Evolutionary conservation across 1,140 invertebrate species (phyloP), one percentile per base, ranked within the genome.

Genomic region (Trinorchestia longiramus): DNA sequence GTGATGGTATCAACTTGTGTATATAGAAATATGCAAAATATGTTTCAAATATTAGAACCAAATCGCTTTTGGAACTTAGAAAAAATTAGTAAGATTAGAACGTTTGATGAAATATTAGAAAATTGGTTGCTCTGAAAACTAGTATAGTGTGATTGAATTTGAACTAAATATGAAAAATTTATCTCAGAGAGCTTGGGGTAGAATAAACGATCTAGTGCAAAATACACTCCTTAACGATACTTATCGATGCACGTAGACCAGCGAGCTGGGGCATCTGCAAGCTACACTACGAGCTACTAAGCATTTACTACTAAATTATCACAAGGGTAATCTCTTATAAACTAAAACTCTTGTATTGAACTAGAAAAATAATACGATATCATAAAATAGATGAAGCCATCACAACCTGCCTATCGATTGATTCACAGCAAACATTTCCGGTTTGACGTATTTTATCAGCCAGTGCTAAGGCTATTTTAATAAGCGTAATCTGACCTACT

Each of bases 361-460:
- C 88, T 91, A 91, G 36, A 91, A 91, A 91, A 91, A 91, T 91
- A 91, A 91, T 91, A 28, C 41, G 88, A 42, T 43, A 43, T 42
- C 41, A 91, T 43, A 43, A 91, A 91, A 91, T 91, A 91, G 41
- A 42, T 91, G 43, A 91, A 42, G 41, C 41, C 88, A 91, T 91
- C 88, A 91, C 88, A 91, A 91, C 88, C 88, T 42, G 43, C 88
- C 11, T 88, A 19, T n/a, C n/a, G n/a, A 28, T 77, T 28, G 28
- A 3, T 36, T 77, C 62, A 77, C 62, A 77, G 28, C 62, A 77
- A 77, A 77, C 28, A 23, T 77, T 15, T 77, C 11, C 62, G 62
- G 28, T 23, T 1, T 23, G 62, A 77, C 3, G 1, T 77, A 28
- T 77, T 77, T 23, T 36, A 77, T 28, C 1, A 77, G 62, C 28